Base-by-base conservation (phyloP, 2,888 invertebrate species). In the Thereva unica region DNA sequence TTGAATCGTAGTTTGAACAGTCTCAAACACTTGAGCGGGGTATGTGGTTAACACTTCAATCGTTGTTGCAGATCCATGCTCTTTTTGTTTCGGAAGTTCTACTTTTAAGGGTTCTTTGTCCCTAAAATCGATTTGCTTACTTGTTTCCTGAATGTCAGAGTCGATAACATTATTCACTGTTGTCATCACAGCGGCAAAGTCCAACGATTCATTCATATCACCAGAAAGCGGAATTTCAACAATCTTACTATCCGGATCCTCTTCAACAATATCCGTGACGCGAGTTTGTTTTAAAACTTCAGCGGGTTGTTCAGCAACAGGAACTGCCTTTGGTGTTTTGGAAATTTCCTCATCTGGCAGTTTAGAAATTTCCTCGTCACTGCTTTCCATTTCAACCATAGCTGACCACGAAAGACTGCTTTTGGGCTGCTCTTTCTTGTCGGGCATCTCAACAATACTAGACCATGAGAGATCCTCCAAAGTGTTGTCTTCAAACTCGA, bases 381-480 rank as follows among this genome's bases (percentile, higher is more conserved):
- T 34, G 3, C n/a, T 50, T 4, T 45, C 44, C 8, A 40, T 40
- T 38, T 54, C 54, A 12, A 54, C 47, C 7, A 64, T 40, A 23
- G 64, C 54, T 61, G 50, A 41, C 55, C 55, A 8, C 59, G 45
- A 57, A 57, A 66, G 38, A 59, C 57, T 47, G 52, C 38, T 23
- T n/a, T 34, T 10, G 56, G 8, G 8, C 23, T 9, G 23, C 8
- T 41, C 34, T n/a, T 12, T n/a, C 34, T 56, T 56, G 23, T 5
- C 4, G 2, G 47, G 49, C 40, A 49, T 47, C 40, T 64, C 42
- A 40, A 54, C 47, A 1, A 67, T 41, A 37, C 64, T 64, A 7
- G 63, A 50, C 67, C 67, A 67, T 4, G 61, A 61, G 3, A 67
- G 8, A 38, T 67, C 66, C n/a, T 67, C 61, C 7, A 67, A 37